Evolutionary conservation across 2,797 vertebrate species (phyloP).

Genomic region (Capromys pilorides): DNA sequence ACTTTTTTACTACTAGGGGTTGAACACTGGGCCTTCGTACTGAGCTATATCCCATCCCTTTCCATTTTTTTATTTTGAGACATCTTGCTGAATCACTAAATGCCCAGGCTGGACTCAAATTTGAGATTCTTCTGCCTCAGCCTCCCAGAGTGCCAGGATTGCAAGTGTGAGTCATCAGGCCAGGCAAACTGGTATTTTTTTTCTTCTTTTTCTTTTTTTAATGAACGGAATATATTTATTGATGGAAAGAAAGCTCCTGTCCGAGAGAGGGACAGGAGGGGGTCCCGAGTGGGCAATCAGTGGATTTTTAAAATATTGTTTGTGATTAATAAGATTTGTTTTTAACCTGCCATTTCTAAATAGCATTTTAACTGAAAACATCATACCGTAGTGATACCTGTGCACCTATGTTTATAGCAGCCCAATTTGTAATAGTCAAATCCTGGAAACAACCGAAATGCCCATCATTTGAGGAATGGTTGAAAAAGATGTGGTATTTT

Average conservation of each 20-base stretch:
- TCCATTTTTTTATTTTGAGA: background rate
- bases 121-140: background rate
- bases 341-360: background rate
- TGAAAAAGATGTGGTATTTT: too few species aligned
- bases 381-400: too few species aligned
- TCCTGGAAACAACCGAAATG: too few species aligned
- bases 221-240: too few species aligned
- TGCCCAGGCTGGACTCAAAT: background rate
- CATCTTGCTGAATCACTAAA: background rate
- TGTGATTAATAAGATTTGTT: constrained; percentile 21
- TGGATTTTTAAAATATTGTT: background rate
- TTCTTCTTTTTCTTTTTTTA: too few species aligned
- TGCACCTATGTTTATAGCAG: too few species aligned
- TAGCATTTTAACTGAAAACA: background rate
- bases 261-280: too few species aligned
- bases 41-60: background rate
- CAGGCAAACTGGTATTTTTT: too few species aligned
- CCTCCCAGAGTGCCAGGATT: background rate
- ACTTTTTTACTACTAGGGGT: background rate
- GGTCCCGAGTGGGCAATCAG: too few species aligned
- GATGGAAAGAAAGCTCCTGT: too few species aligned
- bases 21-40: background rate
- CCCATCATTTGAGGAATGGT: too few species aligned
- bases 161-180: background rate
- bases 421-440: too few species aligned